phyloP scores from a whole-genome alignment of 2,797 vertebrate genomes.

The Martes flavigula region DNA sequence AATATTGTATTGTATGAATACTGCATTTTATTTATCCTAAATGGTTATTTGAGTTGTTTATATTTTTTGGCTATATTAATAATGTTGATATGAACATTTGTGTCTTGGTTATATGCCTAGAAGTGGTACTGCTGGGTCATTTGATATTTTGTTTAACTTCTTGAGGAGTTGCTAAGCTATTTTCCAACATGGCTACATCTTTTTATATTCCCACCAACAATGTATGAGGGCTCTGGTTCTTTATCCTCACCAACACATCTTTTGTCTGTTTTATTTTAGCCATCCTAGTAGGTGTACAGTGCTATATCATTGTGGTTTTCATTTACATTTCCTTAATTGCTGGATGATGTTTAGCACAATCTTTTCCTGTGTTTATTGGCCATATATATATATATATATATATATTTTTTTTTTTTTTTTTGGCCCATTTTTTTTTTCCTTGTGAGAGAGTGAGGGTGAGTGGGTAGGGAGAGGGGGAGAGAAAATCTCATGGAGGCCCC shows the following conservation, averaged over 20 bases:
- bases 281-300: not conserved
- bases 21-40: not conserved
- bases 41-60: not conserved
- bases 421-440: not conserved
- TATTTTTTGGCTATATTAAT: not conserved
- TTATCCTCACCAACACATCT: not conserved
- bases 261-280: slow-evolving; percentile 11
- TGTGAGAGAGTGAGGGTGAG: rapidly evolving
- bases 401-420: not conserved
- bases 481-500: not conserved
- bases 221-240: not conserved
- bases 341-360: not conserved
- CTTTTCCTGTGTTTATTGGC: not conserved
- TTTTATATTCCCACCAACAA: not conserved
- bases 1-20: not conserved
- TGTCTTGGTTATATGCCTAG: not conserved
- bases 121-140: not conserved
- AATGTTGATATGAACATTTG: not conserved
- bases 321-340: not conserved
- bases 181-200: not conserved
- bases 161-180: not conserved
- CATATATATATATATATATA: not conserved
- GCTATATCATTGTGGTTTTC: not conserved
- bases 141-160: not conserved
- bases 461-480: not conserved